These are phyloP conservation scores for Ridgeia piscesae DNA, from an alignment of 1,140 invertebrate species.

Conservation along the genomic window DNA sequence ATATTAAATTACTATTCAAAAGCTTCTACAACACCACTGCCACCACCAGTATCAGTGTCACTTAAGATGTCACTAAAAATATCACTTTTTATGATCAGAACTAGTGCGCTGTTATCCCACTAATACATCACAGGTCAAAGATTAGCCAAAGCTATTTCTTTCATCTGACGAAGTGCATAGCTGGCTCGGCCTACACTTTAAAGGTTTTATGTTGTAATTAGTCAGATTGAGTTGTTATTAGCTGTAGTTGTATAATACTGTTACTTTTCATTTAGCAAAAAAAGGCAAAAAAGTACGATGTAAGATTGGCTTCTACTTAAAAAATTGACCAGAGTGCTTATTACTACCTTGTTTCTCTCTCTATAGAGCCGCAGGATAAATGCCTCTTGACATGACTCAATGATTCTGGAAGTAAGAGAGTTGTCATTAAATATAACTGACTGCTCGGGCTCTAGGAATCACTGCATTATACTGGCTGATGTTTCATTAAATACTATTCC, in stretches of 20 bases:
- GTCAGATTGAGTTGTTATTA: too few relatives aligned
- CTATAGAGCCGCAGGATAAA: slow-evolving; percentile 88
- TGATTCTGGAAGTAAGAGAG: slow-evolving; percentile 61
- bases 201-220: too few relatives aligned
- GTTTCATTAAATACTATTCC: background rate
- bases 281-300: too few relatives aligned
- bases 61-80: too few relatives aligned
- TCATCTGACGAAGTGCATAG: background rate
- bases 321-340: too few relatives aligned
- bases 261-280: background rate
- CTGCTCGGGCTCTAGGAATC: background rate
- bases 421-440: background rate
- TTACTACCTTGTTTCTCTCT: slow-evolving; percentile 81
- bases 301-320: too few relatives aligned
- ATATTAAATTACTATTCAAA: too few relatives aligned
- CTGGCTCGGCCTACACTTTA: too few relatives aligned
- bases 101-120: too few relatives aligned
- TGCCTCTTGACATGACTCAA: slow-evolving; percentile 91
- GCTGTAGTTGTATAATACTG: background rate
- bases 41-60: too few relatives aligned
- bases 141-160: background rate
- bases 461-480: background rate
- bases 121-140: too few relatives aligned
- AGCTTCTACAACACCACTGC: background rate
- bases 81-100: too few relatives aligned